phyloP scores from a whole-genome alignment of 2,888 invertebrate species.

The Aleiodes leptofemur region DNA sequence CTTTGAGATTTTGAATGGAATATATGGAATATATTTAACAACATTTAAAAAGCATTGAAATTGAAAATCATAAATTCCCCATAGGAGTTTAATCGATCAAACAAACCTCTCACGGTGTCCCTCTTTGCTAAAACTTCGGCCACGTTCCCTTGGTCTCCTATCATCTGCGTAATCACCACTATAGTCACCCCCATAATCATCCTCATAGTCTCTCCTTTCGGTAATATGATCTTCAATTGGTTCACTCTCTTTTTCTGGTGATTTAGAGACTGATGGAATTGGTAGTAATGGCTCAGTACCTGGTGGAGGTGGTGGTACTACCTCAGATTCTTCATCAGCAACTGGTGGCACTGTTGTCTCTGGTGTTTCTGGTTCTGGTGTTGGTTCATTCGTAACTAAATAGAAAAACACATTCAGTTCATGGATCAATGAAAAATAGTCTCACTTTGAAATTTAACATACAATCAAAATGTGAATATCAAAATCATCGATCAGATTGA shows the following conservation, averaged over 20 bases:
- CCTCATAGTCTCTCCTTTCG: conserved; percentile 65
- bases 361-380: conserved; percentile 62
- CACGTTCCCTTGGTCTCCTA: conserved; percentile 68
- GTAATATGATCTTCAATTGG: conserved; percentile 55
- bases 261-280: conserved; percentile 62
- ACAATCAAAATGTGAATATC: neutral
- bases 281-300: conserved; percentile 71
- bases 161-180: conserved; percentile 65
- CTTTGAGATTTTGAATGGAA: neutral
- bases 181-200: conserved; percentile 62
- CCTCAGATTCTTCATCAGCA: conserved; percentile 69
- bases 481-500: no score
- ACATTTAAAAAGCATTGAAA: no score
- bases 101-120: conserved; percentile 71
- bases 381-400: conserved; percentile 58
- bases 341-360: conserved; percentile 64
- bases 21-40: neutral
- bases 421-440: neutral
- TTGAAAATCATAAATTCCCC: no score
- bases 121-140: conserved; percentile 71
- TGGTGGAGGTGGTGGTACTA: conserved; percentile 72
- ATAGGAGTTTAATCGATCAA: conserved; percentile 8
- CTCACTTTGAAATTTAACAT: neutral
- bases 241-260: conserved; percentile 54
- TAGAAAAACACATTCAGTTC: conserved; percentile 37